Percentiles rank a stretch among this genome's conserved stretches.
Evolutionary conservation across 2,888 invertebrate species (phyloP).

Genomic region (Diplolepis rosae): DNA sequence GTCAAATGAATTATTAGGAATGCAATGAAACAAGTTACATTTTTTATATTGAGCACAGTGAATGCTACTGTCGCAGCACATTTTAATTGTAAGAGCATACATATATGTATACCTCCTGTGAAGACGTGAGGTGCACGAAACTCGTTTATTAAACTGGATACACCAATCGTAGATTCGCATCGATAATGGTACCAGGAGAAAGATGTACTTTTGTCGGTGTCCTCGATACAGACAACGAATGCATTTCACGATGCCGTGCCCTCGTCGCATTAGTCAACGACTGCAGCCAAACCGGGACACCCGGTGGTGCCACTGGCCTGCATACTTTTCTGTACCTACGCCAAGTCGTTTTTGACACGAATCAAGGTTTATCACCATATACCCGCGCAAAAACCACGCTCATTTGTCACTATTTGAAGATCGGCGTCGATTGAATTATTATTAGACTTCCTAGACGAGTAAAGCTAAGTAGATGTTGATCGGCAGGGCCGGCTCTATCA

Average conservation of each 20-base stretch:
- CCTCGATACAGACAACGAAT: constrained; percentile 53
- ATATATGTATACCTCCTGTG: constrained; percentile 12
- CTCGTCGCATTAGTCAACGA: constrained; percentile 58
- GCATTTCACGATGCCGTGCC: constrained; percentile 60
- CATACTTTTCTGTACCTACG: constrained; percentile 17
- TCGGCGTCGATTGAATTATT: too few species aligned
- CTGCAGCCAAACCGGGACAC: constrained; percentile 30
- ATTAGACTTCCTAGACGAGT: too few species aligned
- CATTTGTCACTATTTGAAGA: too few species aligned
- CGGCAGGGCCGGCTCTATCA: too few species aligned
- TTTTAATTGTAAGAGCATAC: constrained; percentile 25
- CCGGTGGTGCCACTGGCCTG: constrained; percentile 15
- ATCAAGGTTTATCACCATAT: too few species aligned
- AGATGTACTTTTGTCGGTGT: constrained; percentile 25
- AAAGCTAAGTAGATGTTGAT: too few species aligned
- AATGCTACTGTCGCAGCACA: constrained; percentile 26
- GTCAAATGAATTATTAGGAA: constrained; percentile 42
- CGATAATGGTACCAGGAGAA: constrained; percentile 10
- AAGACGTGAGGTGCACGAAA: constrained; percentile 5
- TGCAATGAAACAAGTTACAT: constrained; percentile 39
- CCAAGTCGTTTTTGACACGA: constrained; percentile 15
- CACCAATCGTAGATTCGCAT: constrained; percentile 24
- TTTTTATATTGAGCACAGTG: constrained; percentile 19
- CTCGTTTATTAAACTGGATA: constrained; percentile 18
- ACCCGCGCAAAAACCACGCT: too few species aligned